Evolutionary conservation across 2,888 invertebrate genomes (phyloP).

Genomic region (Sinopyrophorus schimmeli): DNA sequence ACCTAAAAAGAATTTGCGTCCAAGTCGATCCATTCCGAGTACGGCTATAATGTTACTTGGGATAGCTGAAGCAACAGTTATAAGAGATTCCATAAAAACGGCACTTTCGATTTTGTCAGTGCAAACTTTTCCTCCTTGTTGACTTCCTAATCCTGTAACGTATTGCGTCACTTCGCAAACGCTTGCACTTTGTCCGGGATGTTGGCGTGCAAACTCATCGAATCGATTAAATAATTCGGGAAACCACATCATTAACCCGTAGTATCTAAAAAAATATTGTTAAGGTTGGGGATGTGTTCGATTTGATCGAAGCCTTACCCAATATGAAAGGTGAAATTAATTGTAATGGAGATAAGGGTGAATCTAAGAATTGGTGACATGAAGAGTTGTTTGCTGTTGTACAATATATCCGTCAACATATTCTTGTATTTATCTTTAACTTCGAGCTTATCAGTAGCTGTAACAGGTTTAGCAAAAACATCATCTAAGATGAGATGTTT

Average conservation of each 20-base stretch:
- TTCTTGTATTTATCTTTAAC: slow-evolving; percentile 68
- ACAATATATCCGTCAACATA: slow-evolving; percentile 76
- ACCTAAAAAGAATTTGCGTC: slow-evolving; percentile 83
- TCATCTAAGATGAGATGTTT: slow-evolving; percentile 69
- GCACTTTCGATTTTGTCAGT: slow-evolving; percentile 73
- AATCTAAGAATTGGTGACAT: slow-evolving; percentile 80
- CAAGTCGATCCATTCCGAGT: slow-evolving; percentile 80
- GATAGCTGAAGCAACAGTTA: slow-evolving; percentile 83
- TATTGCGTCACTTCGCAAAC: slow-evolving; percentile 79
- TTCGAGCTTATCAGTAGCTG: slow-evolving; percentile 56
- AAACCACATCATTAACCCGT: slow-evolving; percentile 97
- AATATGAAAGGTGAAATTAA: slow-evolving; percentile 92
- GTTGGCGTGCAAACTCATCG: slow-evolving; percentile 73
- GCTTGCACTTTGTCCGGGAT: slow-evolving; percentile 68
- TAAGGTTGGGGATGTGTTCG: neutral
- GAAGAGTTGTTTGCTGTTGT: slow-evolving; percentile 81
- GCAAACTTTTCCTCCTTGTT: slow-evolving; percentile 63
- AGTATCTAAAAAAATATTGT: slow-evolving; percentile 66
- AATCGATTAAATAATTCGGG: slow-evolving; percentile 92
- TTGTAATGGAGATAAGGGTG: slow-evolving; percentile 81
- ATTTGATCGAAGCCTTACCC: too few species aligned
- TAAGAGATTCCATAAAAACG: slow-evolving; percentile 84
- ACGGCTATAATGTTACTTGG: slow-evolving; percentile 84
- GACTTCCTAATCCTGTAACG: slow-evolving; percentile 69
- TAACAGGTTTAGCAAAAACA: slow-evolving; percentile 43